These are phyloP conservation scores for Hypanus sabinus DNA, from an alignment of 2,113 vertebrate species.

Conservation along the genomic window DNA sequence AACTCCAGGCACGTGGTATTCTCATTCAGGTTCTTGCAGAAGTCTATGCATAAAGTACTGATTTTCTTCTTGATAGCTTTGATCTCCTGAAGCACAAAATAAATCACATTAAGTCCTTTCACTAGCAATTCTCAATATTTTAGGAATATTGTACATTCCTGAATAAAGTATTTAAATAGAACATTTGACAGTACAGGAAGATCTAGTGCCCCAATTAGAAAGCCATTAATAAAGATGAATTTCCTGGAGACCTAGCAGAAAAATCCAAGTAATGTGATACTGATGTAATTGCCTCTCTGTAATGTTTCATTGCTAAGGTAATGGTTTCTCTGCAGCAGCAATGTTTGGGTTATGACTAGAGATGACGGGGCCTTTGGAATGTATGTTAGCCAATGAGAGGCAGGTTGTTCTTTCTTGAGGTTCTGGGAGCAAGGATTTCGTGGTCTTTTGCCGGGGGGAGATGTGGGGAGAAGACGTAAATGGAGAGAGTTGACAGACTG, in stretches of 20 bases:
- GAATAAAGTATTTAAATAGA: neutral
- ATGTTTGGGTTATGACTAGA: too few species aligned
- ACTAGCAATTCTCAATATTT: neutral
- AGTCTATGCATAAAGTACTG: constrained; percentile 85
- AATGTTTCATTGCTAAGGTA: too few species aligned
- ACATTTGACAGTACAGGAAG: neutral
- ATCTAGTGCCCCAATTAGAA: neutral
- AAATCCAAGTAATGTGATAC: neutral
- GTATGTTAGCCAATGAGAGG: too few species aligned
- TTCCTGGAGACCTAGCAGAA: neutral
- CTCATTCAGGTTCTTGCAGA: constrained; percentile 93
- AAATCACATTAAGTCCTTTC: neutral
- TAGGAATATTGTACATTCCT: neutral
- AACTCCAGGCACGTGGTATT: constrained; percentile 80
- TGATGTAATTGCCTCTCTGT: too few species aligned
- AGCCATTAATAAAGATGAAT: neutral
- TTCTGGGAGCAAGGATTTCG: too few species aligned
- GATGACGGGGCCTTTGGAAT: too few species aligned
- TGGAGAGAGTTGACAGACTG: too few species aligned
- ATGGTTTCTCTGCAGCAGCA: too few species aligned
- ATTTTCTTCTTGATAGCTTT: constrained; percentile 88
- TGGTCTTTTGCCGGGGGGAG: too few species aligned
- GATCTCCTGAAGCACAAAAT: constrained; percentile 66
- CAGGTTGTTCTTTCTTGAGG: too few species aligned
- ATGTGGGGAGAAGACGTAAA: too few species aligned